Evolutionary conservation across 1,140 invertebrate genomes (phyloP), one percentile per base, ranked within the genome.

Genomic region (Octopus sinensis): DNA sequence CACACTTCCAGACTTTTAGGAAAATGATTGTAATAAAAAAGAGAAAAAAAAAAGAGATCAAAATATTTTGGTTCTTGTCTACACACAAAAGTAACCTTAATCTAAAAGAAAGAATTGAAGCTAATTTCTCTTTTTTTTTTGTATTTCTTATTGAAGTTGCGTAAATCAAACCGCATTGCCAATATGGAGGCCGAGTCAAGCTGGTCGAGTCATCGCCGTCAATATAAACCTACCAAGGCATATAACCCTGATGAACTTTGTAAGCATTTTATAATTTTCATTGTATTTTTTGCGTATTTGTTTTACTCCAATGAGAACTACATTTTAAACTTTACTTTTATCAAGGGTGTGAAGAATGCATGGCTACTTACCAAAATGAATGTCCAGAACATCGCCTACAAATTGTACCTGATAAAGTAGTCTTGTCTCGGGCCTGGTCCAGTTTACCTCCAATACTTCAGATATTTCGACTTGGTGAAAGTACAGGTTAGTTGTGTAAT

Each of bases 341-440:
- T 85, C 1, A 82, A 90, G 90, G 90, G 89, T 92, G 91, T 89
- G 91, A 92, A 78, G 91, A 93, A 79, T 93, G 93, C 87, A 91
- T 92, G 86, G 88, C 86, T 53, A 88, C 89, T n/a, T 93, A 92
- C 84, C 86, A 89, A 5, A 88, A 87, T 52, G 92, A 91, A 51
- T 94, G 93, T 84, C 89, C 91, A 4, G 87, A 90, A 54, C 93
- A 93, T 85, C 90, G 91, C 83, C 90, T 94, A 13, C 92, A 92
- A 79, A 90, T 92, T 56, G 93, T 95, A 62, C 92, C 90, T 78
- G 95, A 95, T 91, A 94, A 94, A 85, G 93, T 94, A n/a, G 93
- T 95, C 79, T 92, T 93, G 83, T 93, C 94, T 23, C 91, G 94
- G 86, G 95, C 95, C 53, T 92, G 94, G 89, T 94, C 94, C 71